Evolutionary conservation across 2,888 invertebrate genomes (phyloP).

Genomic region (Agriopis marginaria): DNA sequence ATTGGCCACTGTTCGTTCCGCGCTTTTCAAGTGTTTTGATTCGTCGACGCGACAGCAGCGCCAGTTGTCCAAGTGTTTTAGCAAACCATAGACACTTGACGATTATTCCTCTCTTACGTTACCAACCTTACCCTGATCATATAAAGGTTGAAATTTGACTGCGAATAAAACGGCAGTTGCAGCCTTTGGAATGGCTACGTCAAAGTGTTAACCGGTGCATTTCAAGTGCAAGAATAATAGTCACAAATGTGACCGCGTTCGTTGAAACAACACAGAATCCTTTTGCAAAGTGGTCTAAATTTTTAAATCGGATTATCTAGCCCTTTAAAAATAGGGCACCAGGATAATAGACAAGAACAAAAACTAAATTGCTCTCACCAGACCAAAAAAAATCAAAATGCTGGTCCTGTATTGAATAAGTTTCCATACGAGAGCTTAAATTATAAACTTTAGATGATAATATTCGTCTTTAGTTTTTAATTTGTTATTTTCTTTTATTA

Average conservation of each 20-base stretch:
- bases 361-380: no score
- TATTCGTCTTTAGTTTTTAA: no score
- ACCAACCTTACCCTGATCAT: constrained; percentile 17
- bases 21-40: constrained; percentile 78
- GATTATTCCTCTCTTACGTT: constrained; percentile 34
- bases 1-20: constrained; percentile 73
- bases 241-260: constrained; percentile 75
- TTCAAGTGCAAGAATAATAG: constrained; percentile 76
- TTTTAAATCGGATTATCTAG: constrained; percentile 26
- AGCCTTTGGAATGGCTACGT: constrained; percentile 39
- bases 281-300: constrained; percentile 51
- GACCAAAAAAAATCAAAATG: no score
- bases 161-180: constrained; percentile 9
- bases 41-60: constrained; percentile 71
- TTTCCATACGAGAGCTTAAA: no score
- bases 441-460: no score
- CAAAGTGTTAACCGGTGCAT: constrained; percentile 70
- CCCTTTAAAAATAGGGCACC: constrained; percentile 6
- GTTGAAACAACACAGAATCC: constrained; percentile 71
- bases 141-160: constrained; percentile 46
- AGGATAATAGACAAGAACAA: no score
- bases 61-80: constrained; percentile 80
- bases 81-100: constrained; percentile 59
- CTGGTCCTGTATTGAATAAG: no score
- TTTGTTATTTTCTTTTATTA: no score